Base-by-base conservation (phyloP, 2,113 vertebrate genomes). In the Antennarius striatus region DNA sequence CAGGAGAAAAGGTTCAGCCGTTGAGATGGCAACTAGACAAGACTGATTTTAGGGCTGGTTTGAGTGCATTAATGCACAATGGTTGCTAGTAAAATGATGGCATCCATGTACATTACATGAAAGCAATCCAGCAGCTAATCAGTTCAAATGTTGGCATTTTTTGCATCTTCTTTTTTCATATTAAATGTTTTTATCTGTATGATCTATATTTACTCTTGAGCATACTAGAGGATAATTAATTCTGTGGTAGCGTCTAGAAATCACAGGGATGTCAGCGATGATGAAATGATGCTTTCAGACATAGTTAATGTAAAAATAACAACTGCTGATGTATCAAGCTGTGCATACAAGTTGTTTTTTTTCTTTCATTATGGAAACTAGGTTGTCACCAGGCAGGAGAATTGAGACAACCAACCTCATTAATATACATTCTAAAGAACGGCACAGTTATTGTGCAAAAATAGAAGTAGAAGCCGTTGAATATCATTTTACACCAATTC, bases 351-450 rank as follows among this genome's bases (percentile, higher is more conserved):
- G 40, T 52, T 56, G 40, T 52, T 56, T 51, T 51, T 39, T 51
- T 56, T 51, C 46, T 56, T 30, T 61, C 10, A 68, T 71, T 15
- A 49, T 36, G 51, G 22, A 73, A 77, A 71, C 39, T 71, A 51
- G 69, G 65, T 53, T 80, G 54, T 69, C 56, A 48, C 57, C 63
- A 15, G n/a, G 53, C 30, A 64, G 47, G 30, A 63, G 61, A 63
- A 49, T 4, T 42, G 43, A 68, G 39, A 67, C 53, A 62, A 11
- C 59, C 36, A 56, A 9, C 63, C 49, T 49, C 42, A 68, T 71
- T 72, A 65, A 62, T 12, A 60, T 51, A 22, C 46, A 47, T 54
- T 28, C 5, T 32, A 47, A 46, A 36, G 45, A 59, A 53, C 3
- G 32, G 32, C 32, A 36, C 32, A 36, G 32, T 36, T 36, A 36